phyloP scores from a whole-genome alignment of 2,797 vertebrate genomes.

The Chiloscyllium punctatum region DNA sequence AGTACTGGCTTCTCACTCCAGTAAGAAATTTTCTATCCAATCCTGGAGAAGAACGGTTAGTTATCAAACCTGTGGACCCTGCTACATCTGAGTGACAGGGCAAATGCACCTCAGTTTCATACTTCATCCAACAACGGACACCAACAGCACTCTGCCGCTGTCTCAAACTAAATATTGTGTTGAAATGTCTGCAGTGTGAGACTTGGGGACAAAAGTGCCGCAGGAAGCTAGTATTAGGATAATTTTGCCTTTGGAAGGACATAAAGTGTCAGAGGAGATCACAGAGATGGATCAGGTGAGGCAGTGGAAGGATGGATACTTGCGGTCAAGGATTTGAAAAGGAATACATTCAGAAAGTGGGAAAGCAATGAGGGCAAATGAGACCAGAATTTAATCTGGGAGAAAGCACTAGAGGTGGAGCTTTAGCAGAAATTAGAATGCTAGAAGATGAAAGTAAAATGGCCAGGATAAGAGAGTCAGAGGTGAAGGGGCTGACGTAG shows the following conservation, averaged over 20 bases:
- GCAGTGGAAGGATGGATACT: neutral
- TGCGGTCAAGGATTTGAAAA: neutral
- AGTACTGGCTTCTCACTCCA: neutral
- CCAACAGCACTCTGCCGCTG: neutral
- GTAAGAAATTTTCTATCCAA: neutral
- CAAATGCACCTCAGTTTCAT: neutral
- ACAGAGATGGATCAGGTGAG: neutral
- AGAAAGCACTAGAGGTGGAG: neutral
- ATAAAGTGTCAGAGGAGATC: neutral
- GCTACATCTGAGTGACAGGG: neutral
- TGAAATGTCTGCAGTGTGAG: neutral
- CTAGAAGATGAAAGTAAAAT: neutral
- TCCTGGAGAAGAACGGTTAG: neutral
- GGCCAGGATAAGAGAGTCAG: neutral
- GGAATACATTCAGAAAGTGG: neutral
- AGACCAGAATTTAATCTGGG: neutral
- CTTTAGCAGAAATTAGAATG: neutral
- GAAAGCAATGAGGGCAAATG: neutral
- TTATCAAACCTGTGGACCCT: neutral
- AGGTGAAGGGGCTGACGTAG: neutral
- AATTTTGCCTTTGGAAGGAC: neutral
- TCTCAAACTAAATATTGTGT: neutral
- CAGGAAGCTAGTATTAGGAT: neutral
- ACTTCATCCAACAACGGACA: neutral
- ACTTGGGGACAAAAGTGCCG: neutral